phyloP scores from a whole-genome alignment of 2,888 invertebrate species.

The Drosophila recens region DNA sequence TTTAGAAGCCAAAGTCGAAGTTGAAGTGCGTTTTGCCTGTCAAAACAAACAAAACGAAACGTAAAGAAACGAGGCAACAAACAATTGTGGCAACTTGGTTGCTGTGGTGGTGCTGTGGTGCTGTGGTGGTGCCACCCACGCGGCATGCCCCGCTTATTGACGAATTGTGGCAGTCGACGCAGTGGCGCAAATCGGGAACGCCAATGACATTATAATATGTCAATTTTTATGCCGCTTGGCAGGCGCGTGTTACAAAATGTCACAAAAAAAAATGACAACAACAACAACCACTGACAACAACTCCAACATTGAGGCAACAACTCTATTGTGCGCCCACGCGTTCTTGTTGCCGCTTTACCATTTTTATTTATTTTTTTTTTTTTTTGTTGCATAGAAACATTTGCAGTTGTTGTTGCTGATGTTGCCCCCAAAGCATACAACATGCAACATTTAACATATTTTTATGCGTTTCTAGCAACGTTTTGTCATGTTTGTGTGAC shows the following conservation, averaged over 20 bases:
- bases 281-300: slow-evolving; percentile 46
- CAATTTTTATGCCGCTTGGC: slow-evolving; percentile 81
- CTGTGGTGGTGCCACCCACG: slow-evolving; percentile 48
- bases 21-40: slow-evolving; percentile 61
- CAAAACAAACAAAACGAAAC: slow-evolving; percentile 56
- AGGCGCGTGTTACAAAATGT: slow-evolving; percentile 79
- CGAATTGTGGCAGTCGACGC: slow-evolving; percentile 69
- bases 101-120: slow-evolving; percentile 22
- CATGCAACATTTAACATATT: slow-evolving; percentile 62
- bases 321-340: slow-evolving; percentile 77
- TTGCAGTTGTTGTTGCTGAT: slow-evolving; percentile 31
- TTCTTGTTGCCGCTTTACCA: slow-evolving; percentile 50
- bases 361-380: neutral
- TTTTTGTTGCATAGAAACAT: slow-evolving; percentile 8
- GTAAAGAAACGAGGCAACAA: slow-evolving; percentile 15
- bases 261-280: slow-evolving; percentile 62
- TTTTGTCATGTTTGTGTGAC: slow-evolving; percentile 53
- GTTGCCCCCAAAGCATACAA: slow-evolving; percentile 56
- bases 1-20: slow-evolving; percentile 29
- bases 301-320: slow-evolving; percentile 58
- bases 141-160: slow-evolving; percentile 54
- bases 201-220: slow-evolving; percentile 82
- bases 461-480: slow-evolving; percentile 58
- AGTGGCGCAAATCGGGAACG: slow-evolving; percentile 78
- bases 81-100: slow-evolving; percentile 6